These are phyloP conservation scores for Sapajus apella DNA, from an alignment of 2,113 vertebrate species.

Conservation along the genomic window DNA sequence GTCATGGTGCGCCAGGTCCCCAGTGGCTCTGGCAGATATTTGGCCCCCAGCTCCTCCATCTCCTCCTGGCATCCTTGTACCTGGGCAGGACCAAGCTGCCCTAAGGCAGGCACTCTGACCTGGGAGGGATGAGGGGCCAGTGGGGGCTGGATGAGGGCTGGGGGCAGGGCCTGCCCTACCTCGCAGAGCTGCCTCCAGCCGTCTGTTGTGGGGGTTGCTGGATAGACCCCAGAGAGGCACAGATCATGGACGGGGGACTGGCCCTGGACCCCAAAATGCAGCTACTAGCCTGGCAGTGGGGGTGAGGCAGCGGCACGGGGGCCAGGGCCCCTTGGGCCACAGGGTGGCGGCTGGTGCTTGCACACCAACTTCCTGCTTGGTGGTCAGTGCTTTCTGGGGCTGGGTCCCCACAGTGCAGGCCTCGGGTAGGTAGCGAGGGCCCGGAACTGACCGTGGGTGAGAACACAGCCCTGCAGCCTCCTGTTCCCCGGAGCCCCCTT, in stretches of 20 bases:
- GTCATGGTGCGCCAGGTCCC: background rate
- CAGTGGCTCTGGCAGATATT: background rate
- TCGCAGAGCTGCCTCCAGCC: background rate
- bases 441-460: background rate
- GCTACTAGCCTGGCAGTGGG: background rate
- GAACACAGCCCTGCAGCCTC: background rate
- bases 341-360: background rate
- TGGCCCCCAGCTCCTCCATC: background rate
- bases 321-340: too few relatives aligned
- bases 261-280: background rate
- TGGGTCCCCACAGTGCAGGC: background rate
- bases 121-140: background rate
- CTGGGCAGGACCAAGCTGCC: background rate
- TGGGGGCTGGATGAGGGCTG: background rate
- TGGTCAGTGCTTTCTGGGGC: too few relatives aligned
- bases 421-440: background rate
- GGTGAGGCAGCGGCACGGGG: background rate
- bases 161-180: background rate
- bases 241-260: rapidly evolving
- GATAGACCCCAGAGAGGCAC: background rate
- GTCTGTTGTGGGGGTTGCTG: too few relatives aligned
- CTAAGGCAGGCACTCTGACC: background rate
- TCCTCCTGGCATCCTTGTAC: background rate
- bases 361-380: too few relatives aligned
- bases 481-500: background rate